Evolutionary conservation across 2,113 vertebrate genomes (phyloP), one percentile per base, ranked within the genome.

Genomic region (Puma concolor): DNA sequence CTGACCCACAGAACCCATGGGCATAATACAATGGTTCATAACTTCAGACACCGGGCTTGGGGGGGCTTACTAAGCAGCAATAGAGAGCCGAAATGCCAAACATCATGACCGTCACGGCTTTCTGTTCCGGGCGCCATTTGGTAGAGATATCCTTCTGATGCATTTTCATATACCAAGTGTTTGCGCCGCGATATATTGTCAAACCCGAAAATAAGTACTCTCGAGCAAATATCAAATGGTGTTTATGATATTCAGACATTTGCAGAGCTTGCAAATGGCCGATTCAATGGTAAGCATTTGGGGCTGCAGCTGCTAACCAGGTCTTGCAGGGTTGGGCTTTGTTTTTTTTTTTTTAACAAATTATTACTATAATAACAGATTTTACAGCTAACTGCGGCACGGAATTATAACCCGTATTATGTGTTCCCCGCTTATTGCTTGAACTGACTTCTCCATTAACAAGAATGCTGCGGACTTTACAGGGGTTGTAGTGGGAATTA

Each of bases 361-460:
- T 54, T 60, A 72, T 67, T 77, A 79, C 77, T 38, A 29, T 92
- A 86, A 88, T 85, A 86, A 92, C 52, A 71, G 38, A 95, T 76
- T 83, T 96, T 95, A 96, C 80, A 92, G 86, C 60, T 85, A 85
- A 85, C 79, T 60, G 74, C 33, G 74, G 31, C 88, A 63, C 89
- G 69, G 82, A 94, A 96, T 96, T 95, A 86, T 2, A 19, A 50
- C 33, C 87, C 31, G 27, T 60, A 48, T 36, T 54, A 38, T 50
- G 27, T 88, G 69, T 91, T 81, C 76, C 48, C 33, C 23, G 41
- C 74, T 71, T 64, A 36, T 64, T 64, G 48, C 63, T 38, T 80
- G 38, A 74, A 12, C 27, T 94, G 91, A 95, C 48, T 83, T 79
- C 80, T 96, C 74, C 87, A 71, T 95, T 80, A 80, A 90, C 52